Conservation (phyloP, 2,797 vertebrate species). For the Odontamblyopus lacepedii region DNA sequence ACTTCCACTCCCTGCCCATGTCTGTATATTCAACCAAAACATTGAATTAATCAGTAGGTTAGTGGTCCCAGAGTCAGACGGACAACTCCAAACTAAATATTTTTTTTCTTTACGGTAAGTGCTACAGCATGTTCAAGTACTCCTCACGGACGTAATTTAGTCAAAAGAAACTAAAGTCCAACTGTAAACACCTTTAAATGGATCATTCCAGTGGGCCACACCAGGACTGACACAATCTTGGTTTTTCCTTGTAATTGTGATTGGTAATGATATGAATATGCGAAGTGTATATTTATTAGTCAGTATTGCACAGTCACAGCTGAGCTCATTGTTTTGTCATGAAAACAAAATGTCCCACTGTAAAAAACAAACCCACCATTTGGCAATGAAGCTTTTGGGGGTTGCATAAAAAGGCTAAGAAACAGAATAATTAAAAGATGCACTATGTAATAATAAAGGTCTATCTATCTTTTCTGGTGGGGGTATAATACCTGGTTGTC, state of each 20-base stretch:
- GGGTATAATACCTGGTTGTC: background rate
- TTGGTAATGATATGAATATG: background rate
- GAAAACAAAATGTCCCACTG: background rate
- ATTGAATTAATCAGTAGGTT: constrained; percentile 1
- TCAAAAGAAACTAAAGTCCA: background rate
- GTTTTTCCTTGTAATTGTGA: background rate
- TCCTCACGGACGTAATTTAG: background rate
- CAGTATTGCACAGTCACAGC: background rate
- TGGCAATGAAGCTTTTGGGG: too few relatives aligned
- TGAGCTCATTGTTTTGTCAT: background rate
- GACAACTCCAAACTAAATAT: background rate
- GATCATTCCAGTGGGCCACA: background rate
- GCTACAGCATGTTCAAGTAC: constrained; percentile 5
- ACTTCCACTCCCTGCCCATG: constrained; percentile 25
- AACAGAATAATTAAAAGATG: background rate
- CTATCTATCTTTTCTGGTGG: background rate
- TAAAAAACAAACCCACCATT: too few relatives aligned
- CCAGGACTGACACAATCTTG: background rate
- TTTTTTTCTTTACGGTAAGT: background rate
- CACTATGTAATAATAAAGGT: background rate
- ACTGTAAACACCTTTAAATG: background rate
- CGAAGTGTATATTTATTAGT: background rate
- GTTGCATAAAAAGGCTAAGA: background rate
- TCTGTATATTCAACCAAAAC: constrained; percentile 9
- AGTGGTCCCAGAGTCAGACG: constrained; percentile 5